These are phyloP conservation scores for Engystomops pustulosus DNA, from an alignment of 2,113 vertebrate species.

Conservation along the genomic window DNA sequence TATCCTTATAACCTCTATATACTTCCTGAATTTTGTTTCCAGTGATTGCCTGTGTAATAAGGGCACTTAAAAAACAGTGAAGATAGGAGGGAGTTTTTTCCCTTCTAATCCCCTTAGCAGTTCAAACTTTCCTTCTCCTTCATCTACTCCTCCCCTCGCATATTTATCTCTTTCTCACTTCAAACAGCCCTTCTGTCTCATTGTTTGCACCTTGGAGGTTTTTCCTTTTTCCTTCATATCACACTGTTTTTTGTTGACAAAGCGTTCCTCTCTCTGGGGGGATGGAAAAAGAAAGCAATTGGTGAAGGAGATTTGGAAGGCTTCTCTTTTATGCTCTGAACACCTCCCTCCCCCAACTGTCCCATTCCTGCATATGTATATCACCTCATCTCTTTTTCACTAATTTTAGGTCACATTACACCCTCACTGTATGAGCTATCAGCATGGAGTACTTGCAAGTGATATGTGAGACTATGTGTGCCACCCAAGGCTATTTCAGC, in stretches of 20 bases:
- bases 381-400: slow-evolving; percentile 59
- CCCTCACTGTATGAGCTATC: slow-evolving; percentile 52
- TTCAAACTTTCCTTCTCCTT: slow-evolving; percentile 58
- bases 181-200: slow-evolving; percentile 59
- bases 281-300: slow-evolving; percentile 57
- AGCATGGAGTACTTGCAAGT: slow-evolving; percentile 52
- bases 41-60: slow-evolving; percentile 10
- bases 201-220: slow-evolving; percentile 60
- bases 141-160: slow-evolving; percentile 46
- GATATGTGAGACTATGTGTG: slow-evolving; percentile 40
- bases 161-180: slow-evolving; percentile 60
- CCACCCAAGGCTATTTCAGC: slow-evolving; percentile 49
- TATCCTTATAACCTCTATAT: not conserved
- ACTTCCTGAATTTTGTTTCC: slow-evolving; percentile 12
- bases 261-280: slow-evolving; percentile 54
- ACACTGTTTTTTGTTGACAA: slow-evolving; percentile 60
- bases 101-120: slow-evolving; percentile 59
- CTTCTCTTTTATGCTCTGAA: slow-evolving; percentile 55
- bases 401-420: slow-evolving; percentile 61
- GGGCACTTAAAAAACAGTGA: slow-evolving; percentile 8
- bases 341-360: slow-evolving; percentile 54
- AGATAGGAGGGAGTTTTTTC: slow-evolving; percentile 41
- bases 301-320: slow-evolving; percentile 57
- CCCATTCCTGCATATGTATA: slow-evolving; percentile 60
- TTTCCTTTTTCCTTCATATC: slow-evolving; percentile 56